Conservation (phyloP, 2,797 vertebrate genomes). For the Nannoperca obscura region DNA sequence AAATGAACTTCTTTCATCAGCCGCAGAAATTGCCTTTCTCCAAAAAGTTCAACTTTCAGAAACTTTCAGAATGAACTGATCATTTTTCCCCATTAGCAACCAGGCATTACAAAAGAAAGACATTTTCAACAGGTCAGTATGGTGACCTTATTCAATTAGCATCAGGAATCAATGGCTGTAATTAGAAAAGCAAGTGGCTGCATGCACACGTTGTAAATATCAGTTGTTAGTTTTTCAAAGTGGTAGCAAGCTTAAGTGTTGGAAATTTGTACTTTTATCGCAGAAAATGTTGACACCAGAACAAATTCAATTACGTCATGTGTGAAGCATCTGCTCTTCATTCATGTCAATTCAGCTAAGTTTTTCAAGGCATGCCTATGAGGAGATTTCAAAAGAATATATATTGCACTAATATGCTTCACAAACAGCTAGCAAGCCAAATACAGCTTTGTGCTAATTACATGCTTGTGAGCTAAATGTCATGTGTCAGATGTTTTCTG, state of each 20-base stretch:
- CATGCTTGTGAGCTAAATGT: not conserved
- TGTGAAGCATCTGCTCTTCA: slow-evolving; percentile 20
- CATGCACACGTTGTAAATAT: not conserved
- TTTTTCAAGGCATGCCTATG: slow-evolving; percentile 10
- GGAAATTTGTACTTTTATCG: slow-evolving; percentile 7
- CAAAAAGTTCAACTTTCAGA: not conserved
- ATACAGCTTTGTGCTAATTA: not conserved
- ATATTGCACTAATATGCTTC: not conserved
- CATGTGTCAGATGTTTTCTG: no score
- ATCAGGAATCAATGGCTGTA: slow-evolving; percentile 18
- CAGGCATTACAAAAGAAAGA: not conserved
- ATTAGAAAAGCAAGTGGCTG: not conserved
- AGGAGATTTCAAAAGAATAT: not conserved
- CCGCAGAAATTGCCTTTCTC: not conserved
- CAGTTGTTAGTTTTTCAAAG: not conserved
- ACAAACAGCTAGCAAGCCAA: not conserved
- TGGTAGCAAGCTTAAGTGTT: not conserved
- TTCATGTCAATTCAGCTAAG: slow-evolving; percentile 10
- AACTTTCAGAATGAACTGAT: not conserved
- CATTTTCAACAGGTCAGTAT: slow-evolving; percentile 6
- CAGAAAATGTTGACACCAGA: not conserved
- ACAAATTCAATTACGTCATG: slow-evolving; percentile 22
- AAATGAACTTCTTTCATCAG: not conserved
- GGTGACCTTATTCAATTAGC: slow-evolving; percentile 29
- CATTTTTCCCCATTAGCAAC: not conserved